Evolutionary conservation across 2,113 vertebrate genomes (phyloP), one percentile per base, ranked within the genome.

Genomic region (Tauraco erythrolophus): DNA sequence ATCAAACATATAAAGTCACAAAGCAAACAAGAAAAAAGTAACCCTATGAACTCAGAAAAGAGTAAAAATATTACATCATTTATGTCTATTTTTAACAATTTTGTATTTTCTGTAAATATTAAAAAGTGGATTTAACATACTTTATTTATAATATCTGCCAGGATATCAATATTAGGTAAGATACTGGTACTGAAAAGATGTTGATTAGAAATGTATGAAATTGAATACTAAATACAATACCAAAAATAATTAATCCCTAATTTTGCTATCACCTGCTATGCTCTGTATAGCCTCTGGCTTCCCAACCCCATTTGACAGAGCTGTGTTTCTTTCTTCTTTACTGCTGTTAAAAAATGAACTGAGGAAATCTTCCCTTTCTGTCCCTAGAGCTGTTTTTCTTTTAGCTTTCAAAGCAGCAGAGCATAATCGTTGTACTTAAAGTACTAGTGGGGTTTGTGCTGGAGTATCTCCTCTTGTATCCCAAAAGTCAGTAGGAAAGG

Each of bases 131-230:
- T 17, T 76, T 79, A 60, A 45, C 10, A 28, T 64, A 21, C 7
- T 82, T 88, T 79, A 88, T 72, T 93, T 76, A 80, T 83, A 70
- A 45, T 58, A 76, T 53, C 31, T 92, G 27, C 61, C 39, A 83
- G 19, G 18, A 41, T 88, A 90, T 65, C 83, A 77, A 28, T 56
- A 65, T 22, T 35, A 25, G 24, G 5, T 41, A 71, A 61, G 41
- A 61, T 21, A 35, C 7, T 93, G 45, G 3, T 80, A 45, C 25
- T 88, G 70, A 85, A 88, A 24, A 77, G 24, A 53, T 19, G 16
- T 79, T 85, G 12, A 94, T 83, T 80, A 91, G 70, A 92, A 86
- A 77, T 84, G 60, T 66, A 84, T 62, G n/a, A 91, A 90, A 84
- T 80, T 72, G 31, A 83, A 11, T 76, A 60, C 13, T 60, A 69